phyloP scores from a whole-genome alignment of 2,113 vertebrate genomes.

The Bothrops jararaca region DNA sequence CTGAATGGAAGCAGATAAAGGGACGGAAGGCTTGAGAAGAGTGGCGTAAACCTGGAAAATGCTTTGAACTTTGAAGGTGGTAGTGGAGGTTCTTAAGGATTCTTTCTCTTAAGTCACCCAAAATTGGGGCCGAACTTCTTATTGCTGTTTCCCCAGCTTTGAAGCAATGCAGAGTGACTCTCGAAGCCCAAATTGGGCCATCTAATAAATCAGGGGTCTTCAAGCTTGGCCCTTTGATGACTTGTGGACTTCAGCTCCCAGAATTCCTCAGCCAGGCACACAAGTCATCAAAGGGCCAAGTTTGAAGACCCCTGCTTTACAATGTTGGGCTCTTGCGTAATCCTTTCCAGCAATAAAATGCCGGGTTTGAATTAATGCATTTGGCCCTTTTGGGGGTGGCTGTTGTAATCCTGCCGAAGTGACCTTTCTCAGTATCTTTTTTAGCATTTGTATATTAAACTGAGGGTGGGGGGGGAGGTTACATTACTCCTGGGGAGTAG shows the following conservation, averaged over 20 bases:
- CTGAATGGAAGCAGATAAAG: too few species aligned
- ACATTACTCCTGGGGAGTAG: not conserved
- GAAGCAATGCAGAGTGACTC: not conserved
- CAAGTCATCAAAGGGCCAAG: too few species aligned
- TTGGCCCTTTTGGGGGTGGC: not conserved
- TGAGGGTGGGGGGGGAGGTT: too few species aligned
- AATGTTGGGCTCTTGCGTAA: not conserved
- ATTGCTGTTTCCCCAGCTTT: not conserved
- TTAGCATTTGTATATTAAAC: not conserved
- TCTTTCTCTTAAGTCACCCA: not conserved
- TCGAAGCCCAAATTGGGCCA: not conserved
- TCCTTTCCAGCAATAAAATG: slow-evolving; percentile 2
- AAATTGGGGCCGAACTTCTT: not conserved
- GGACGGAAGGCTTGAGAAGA: too few species aligned
- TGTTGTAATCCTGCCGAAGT: not conserved
- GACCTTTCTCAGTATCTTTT: not conserved
- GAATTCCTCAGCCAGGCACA: too few species aligned
- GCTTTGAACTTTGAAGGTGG: not conserved
- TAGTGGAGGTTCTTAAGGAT: not conserved
- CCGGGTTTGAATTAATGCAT: not conserved
- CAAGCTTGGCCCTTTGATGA: too few species aligned
- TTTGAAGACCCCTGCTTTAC: too few species aligned
- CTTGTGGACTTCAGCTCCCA: too few species aligned
- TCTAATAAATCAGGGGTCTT: not conserved
- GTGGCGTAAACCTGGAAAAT: not conserved